Evolutionary conservation across 1,140 invertebrate genomes (phyloP), one percentile per base, ranked within the genome.

Genomic region (Orius laevigatus): DNA sequence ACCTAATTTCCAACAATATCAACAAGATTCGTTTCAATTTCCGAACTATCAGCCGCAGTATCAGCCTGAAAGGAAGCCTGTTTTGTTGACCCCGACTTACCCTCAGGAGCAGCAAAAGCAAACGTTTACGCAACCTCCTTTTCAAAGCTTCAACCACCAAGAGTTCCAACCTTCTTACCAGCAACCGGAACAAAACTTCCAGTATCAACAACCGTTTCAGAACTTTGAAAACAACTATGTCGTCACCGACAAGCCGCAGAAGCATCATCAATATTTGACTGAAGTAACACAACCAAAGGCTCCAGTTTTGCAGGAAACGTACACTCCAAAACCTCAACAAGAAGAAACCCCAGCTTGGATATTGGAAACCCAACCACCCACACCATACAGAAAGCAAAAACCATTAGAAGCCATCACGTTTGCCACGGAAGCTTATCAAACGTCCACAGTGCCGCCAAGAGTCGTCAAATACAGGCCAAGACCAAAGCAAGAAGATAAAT

Each of bases 311-410:
- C 62, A 45, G 61, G 62, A 49, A 63, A 59, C 50, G 56, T 55
- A 35, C 59, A 60, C 47, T 45, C 34, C 46, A 14, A 65, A 66
- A 14, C 68, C 65, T 2, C 61, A 64, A 49, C 53, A 61, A 31
- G 61, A 65, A 46, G 68, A 69, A 48, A 55, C 43, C 3, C 43
- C 43, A 10, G 20, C 43, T 11, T 45, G 43, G 43, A 31, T 67
- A 5, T 66, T 67, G n/a, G 66, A 66, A 12, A 48, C 67, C 31
- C 59, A 62, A 35, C 53, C 64, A 2, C 65, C 68, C 15, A 63
- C 66, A 32, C 62, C 64, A 60, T 10, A 63, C 62, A 49, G 51
- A 57, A 61, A 34, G 32, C 34, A 56, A 39, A 49, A 54, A 47
- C 43, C 46, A 34, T 45, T 34, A 6, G 40, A 55, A 34, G 40